Evolutionary conservation across 2,888 invertebrate genomes (phyloP).

Genomic region (Creontiades dilutus): DNA sequence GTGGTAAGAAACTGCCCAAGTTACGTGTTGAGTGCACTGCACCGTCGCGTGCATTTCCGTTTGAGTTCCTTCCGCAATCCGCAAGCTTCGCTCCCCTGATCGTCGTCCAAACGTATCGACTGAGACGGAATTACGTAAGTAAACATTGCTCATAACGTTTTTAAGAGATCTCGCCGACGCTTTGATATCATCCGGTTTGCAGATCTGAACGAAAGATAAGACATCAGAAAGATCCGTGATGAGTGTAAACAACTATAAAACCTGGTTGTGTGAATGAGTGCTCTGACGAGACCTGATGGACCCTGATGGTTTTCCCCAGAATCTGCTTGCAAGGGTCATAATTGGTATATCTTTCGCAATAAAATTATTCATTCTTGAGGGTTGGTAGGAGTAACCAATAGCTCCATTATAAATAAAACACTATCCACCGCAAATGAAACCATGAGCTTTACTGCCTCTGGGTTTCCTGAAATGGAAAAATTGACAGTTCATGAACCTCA

Average conservation of each 20-base stretch:
- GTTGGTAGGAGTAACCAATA: too few species aligned
- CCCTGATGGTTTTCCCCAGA: too few species aligned
- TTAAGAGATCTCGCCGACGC: neutral
- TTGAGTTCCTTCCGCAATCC: slow-evolving; percentile 6
- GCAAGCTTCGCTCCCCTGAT: neutral
- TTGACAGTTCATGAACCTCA: too few species aligned
- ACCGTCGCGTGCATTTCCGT: slow-evolving; percentile 42
- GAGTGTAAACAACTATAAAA: neutral
- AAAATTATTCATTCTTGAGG: too few species aligned
- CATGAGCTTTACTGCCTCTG: too few species aligned
- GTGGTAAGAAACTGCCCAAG: neutral
- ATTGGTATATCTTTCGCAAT: too few species aligned
- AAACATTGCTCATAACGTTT: slow-evolving; percentile 12
- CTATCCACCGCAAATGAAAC: too few species aligned
- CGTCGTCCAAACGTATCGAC: slow-evolving; percentile 28
- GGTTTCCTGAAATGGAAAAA: too few species aligned
- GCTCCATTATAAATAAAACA: too few species aligned
- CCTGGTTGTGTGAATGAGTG: neutral
- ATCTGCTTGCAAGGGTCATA: too few species aligned
- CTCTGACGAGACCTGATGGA: too few species aligned
- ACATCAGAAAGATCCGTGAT: neutral
- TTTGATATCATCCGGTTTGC: slow-evolving; percentile 9
- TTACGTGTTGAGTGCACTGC: neutral
- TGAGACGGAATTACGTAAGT: neutral
- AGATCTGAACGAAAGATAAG: neutral